These are phyloP conservation scores for Lerista edwardsae DNA, from an alignment of 2,797 vertebrate genomes.

Conservation along the genomic window DNA sequence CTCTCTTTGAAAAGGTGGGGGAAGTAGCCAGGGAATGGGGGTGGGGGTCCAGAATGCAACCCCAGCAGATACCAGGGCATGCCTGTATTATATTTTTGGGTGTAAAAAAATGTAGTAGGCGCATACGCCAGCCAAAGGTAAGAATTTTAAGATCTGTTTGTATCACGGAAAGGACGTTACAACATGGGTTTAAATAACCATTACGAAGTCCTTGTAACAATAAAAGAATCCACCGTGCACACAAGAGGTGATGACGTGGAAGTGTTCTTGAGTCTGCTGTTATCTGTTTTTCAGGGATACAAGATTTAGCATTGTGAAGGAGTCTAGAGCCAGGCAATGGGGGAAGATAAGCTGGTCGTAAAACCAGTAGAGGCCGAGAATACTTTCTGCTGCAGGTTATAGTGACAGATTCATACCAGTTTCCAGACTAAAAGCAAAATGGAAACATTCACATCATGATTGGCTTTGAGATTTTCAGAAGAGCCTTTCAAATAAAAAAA, in stretches of 20 bases:
- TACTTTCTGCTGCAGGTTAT: neutral
- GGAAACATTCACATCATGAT: neutral
- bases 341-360: neutral
- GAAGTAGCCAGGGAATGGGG: no score
- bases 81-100: no score
- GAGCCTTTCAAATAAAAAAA: neutral
- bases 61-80: no score
- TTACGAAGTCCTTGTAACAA: neutral
- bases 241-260: neutral
- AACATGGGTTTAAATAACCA: neutral
- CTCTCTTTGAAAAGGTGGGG: no score
- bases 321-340: neutral
- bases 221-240: neutral
- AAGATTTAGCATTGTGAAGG: neutral
- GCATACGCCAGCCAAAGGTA: neutral
- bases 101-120: neutral
- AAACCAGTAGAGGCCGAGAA: neutral
- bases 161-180: neutral
- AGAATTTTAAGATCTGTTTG: neutral
- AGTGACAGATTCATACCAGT: neutral
- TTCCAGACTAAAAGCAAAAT: neutral
- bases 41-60: no score
- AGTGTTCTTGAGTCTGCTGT: no score
- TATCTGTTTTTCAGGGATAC: neutral
- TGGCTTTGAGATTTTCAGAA: neutral